Conservation (phyloP, 1,140 invertebrate genomes). For the Cherax destructor region DNA sequence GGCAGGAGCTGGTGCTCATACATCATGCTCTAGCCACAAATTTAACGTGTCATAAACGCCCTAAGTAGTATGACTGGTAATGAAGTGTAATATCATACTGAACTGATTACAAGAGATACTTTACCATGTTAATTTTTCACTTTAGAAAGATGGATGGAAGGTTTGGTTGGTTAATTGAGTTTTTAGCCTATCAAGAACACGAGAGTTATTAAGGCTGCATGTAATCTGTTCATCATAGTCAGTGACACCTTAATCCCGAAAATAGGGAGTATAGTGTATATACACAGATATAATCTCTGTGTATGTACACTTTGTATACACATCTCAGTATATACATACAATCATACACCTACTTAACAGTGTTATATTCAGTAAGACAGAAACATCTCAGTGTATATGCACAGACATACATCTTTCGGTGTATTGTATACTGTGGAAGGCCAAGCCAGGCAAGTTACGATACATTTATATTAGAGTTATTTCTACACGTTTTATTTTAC, state of each 20-base stretch:
- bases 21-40: background rate
- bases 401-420: too few species aligned
- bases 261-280: background rate
- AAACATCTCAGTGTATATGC: too few species aligned
- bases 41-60: background rate
- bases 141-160: background rate
- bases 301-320: background rate
- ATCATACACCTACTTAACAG: too few species aligned
- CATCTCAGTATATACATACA: too few species aligned
- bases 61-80: background rate
- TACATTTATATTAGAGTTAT: too few species aligned
- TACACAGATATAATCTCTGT: background rate
- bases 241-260: too few species aligned
- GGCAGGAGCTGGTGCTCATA: constrained; percentile 10
- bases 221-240: too few species aligned
- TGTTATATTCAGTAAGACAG: too few species aligned
- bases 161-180: background rate
- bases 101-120: constrained; percentile 1
- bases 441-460: too few species aligned
- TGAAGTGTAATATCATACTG: background rate
- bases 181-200: background rate
- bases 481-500: too few species aligned
- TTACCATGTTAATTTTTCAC: background rate
- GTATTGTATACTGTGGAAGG: too few species aligned
- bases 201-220: too few species aligned